Conservation (phyloP, 2,888 invertebrate species). For the Auanema sp. region DNA sequence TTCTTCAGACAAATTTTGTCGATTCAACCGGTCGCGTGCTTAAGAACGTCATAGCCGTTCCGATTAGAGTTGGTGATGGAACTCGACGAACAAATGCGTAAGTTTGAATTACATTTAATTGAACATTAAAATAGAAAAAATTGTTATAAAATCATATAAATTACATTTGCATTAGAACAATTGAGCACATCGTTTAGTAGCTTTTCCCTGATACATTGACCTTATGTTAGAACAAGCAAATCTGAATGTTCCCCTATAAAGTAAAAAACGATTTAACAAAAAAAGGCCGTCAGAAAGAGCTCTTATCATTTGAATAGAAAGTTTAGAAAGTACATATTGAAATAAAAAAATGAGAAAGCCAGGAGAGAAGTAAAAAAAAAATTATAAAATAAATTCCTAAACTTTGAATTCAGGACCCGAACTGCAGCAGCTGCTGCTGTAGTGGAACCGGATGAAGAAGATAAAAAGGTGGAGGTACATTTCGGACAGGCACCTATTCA, state of each 20-base stretch:
- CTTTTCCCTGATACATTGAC: too few species aligned
- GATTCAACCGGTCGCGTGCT: slow-evolving; percentile 55
- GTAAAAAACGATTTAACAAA: too few species aligned
- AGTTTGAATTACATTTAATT: neutral
- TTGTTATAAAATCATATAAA: too few species aligned
- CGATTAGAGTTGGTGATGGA: slow-evolving; percentile 43
- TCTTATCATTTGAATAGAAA: too few species aligned
- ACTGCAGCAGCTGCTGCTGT: neutral
- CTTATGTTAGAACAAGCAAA: too few species aligned
- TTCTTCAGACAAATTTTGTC: slow-evolving; percentile 56
- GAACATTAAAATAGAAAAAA: too few species aligned
- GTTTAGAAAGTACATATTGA: too few species aligned
- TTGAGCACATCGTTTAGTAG: too few species aligned
- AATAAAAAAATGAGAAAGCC: too few species aligned
- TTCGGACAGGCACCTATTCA: slow-evolving; percentile 14
- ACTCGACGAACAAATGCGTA: neutral
- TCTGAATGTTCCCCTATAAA: too few species aligned
- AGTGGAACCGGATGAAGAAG: slow-evolving; percentile 1
- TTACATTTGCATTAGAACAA: too few species aligned
- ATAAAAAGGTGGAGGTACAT: slow-evolving; percentile 11
- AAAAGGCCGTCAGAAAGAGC: too few species aligned
- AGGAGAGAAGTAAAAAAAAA: neutral
- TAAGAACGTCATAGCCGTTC: slow-evolving; percentile 51
- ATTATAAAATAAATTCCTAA: slow-evolving; percentile 2
- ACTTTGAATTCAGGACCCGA: slow-evolving; percentile 1